Evolutionary conservation across 2,888 invertebrate genomes (phyloP).

Genomic region (Drosophila glabriapex): DNA sequence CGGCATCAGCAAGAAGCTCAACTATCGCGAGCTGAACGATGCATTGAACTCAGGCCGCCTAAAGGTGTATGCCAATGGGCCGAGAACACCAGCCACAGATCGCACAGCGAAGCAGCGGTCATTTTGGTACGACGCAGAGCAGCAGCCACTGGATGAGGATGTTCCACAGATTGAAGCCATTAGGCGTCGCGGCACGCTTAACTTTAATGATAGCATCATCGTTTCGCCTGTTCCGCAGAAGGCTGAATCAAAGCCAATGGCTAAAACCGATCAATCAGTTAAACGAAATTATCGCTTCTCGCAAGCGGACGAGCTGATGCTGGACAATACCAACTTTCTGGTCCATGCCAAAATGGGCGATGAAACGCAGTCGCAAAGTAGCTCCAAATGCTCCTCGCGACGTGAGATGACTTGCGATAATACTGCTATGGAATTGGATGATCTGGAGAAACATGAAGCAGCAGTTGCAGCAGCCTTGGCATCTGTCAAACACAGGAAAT

Average conservation of each 20-base stretch:
- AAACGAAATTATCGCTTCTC: slow-evolving; percentile 57
- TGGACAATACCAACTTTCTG: slow-evolving; percentile 75
- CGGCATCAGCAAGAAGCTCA: slow-evolving; percentile 56
- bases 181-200: slow-evolving; percentile 49
- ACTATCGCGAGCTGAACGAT: slow-evolving; percentile 73
- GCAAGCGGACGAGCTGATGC: slow-evolving; percentile 70
- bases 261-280: not conserved
- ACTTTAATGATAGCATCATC: slow-evolving; percentile 59
- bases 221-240: slow-evolving; percentile 45
- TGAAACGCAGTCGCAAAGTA: slow-evolving; percentile 68
- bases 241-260: not conserved
- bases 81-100: slow-evolving; percentile 57
- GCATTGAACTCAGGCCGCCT: slow-evolving; percentile 75
- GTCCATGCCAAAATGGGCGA: slow-evolving; percentile 71
- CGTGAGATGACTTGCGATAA: slow-evolving; percentile 57
- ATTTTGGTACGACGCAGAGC: slow-evolving; percentile 32
- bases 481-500: slow-evolving; percentile 10
- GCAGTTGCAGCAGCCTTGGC: slow-evolving; percentile 32
- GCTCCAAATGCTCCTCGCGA: slow-evolving; percentile 54
- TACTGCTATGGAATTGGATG: slow-evolving; percentile 58
- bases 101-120: slow-evolving; percentile 25
- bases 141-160: slow-evolving; percentile 18
- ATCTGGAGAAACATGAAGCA: slow-evolving; percentile 40
- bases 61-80: slow-evolving; percentile 66
- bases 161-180: slow-evolving; percentile 3